Conservation (phyloP, 2,888 invertebrate genomes). For the Ophion ellenae region DNA sequence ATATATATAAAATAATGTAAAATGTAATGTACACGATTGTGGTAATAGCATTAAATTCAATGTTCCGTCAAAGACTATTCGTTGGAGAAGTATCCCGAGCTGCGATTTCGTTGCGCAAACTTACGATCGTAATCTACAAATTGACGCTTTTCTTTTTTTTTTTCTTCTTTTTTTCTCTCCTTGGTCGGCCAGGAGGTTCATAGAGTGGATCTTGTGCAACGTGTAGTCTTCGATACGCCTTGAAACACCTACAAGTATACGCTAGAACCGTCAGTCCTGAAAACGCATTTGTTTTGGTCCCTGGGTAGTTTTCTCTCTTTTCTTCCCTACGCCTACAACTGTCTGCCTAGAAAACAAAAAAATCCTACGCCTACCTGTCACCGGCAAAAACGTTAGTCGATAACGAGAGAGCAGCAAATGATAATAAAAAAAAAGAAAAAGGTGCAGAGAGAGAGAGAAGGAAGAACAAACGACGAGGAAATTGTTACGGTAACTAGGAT, state of each 20-base stretch:
- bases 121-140: neutral
- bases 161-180: neutral
- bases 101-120: neutral
- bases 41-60: conserved; percentile 69
- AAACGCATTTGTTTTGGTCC: conserved; percentile 79
- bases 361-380: conserved; percentile 73
- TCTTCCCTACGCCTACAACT: conserved; percentile 69
- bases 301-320: conserved; percentile 72
- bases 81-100: conserved; percentile 49
- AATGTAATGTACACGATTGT: conserved; percentile 78
- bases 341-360: conserved; percentile 56
- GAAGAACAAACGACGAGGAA: neutral
- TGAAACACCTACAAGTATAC: conserved; percentile 78
- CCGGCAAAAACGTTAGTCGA: conserved; percentile 67
- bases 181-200: neutral
- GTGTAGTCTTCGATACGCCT: conserved; percentile 71
- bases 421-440: neutral
- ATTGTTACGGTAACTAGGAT: conserved; percentile 47
- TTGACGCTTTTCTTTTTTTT: conserved; percentile 8
- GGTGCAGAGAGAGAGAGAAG: conserved; percentile 30
- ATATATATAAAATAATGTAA: conserved; percentile 77
- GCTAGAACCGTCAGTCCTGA: conserved; percentile 81
- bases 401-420: conserved; percentile 22
- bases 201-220: conserved; percentile 65
- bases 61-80: conserved; percentile 67